These are phyloP conservation scores for Salpingus planirostris DNA, from an alignment of 2,888 invertebrate genomes.

Conservation along the genomic window DNA sequence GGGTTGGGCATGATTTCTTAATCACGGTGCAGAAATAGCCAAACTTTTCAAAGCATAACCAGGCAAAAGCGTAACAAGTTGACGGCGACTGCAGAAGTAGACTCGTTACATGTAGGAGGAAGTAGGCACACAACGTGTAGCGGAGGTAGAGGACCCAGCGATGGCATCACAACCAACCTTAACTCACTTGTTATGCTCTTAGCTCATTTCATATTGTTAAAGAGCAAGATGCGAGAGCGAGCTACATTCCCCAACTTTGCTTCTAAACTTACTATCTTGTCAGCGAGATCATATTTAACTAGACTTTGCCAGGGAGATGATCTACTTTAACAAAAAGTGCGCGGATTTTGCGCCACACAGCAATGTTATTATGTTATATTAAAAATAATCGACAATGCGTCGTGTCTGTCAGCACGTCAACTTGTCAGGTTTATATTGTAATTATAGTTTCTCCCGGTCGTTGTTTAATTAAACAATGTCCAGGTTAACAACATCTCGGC, in stretches of 20 bases:
- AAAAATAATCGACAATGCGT: too few species aligned
- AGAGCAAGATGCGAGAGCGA: constrained; percentile 3
- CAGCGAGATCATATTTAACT: constrained; percentile 11
- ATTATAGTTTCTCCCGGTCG: too few species aligned
- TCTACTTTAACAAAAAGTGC: too few species aligned
- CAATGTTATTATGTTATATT: too few species aligned
- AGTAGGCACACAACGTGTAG: background rate
- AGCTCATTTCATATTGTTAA: constrained; percentile 10
- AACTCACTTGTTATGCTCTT: constrained; percentile 10
- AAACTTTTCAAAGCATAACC: constrained; percentile 7
- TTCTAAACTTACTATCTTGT: constrained; percentile 6
- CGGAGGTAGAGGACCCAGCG: background rate
- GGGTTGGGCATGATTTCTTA: constrained; percentile 5
- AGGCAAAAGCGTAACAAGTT: constrained; percentile 7
- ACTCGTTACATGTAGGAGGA: background rate
- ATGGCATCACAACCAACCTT: constrained; percentile 6
- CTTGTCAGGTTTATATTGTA: too few species aligned
- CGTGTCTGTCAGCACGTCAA: too few species aligned
- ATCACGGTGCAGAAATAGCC: constrained; percentile 5
- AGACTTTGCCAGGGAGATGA: too few species aligned
- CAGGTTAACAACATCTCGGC: too few species aligned
- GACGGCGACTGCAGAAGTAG: background rate
- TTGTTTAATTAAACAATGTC: too few species aligned
- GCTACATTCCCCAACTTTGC: constrained; percentile 7
- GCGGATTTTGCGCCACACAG: too few species aligned